phyloP scores from a whole-genome alignment of 1,140 invertebrate genomes.

The Mercenaria mercenaria region DNA sequence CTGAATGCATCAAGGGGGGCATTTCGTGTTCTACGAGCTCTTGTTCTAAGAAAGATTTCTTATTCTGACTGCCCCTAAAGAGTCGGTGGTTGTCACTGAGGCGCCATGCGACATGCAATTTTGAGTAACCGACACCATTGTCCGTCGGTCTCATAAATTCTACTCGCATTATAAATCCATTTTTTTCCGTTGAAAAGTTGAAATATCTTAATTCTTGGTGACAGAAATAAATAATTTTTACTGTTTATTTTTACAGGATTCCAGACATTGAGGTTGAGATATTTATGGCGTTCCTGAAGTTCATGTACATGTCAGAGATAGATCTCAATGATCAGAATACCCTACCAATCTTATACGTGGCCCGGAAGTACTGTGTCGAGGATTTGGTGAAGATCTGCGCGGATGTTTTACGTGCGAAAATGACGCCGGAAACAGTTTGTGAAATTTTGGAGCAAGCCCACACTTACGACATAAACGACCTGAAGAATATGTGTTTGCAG shows the following conservation, averaged over 20 bases:
- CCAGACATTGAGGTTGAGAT: slow-evolving; percentile 59
- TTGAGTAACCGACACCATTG: no score
- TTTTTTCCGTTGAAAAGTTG: no score
- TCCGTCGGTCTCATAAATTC: no score
- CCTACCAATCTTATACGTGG: slow-evolving; percentile 57
- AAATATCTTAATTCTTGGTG: no score
- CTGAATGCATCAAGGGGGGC: no score
- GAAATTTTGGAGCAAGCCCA: slow-evolving; percentile 63
- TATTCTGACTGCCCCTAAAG: no score
- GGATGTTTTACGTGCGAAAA: slow-evolving; percentile 36
- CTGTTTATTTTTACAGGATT: slow-evolving; percentile 33
- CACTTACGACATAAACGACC: slow-evolving; percentile 46
- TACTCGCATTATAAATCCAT: no score
- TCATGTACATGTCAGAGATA: slow-evolving; percentile 45
- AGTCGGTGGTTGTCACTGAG: no score
- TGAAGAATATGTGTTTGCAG: slow-evolving; percentile 61
- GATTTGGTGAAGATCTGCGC: slow-evolving; percentile 57
- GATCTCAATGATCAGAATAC: slow-evolving; percentile 39
- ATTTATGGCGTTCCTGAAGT: slow-evolving; percentile 52
- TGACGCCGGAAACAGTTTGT: slow-evolving; percentile 61
- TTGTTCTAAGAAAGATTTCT: no score
- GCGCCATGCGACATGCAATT: no score
- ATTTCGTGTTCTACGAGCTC: no score
- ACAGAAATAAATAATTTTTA: no score
- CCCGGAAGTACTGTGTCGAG: slow-evolving; percentile 61